phyloP scores from a whole-genome alignment of 2,113 vertebrate species.

The Rhinolophus ferrumequinum region DNA sequence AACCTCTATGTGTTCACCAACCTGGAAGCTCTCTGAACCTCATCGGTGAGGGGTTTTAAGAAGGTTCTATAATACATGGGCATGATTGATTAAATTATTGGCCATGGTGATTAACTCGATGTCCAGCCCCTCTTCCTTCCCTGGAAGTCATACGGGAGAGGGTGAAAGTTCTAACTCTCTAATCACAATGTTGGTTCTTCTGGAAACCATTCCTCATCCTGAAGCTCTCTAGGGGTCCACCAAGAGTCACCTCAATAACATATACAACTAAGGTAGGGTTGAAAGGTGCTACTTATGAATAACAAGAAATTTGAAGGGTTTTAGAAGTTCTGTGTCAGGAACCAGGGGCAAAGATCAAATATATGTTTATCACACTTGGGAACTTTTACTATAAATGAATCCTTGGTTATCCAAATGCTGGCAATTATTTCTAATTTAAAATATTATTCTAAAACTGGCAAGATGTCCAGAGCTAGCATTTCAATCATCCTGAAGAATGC shows the following conservation, averaged over 20 bases:
- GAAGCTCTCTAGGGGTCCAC: background rate
- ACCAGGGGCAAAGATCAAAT: background rate
- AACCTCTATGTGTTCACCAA: background rate
- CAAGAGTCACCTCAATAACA: background rate
- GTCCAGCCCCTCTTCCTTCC: background rate
- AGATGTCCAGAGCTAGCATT: background rate
- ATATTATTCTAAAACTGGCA: background rate
- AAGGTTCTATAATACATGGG: background rate
- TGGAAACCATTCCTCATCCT: background rate
- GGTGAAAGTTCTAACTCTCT: background rate
- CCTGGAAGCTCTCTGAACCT: background rate
- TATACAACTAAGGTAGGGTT: background rate
- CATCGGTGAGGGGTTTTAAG: background rate
- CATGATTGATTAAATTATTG: background rate
- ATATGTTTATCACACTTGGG: background rate
- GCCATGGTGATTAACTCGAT: background rate
- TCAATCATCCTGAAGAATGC: background rate
- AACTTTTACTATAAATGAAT: slow-evolving; percentile 56
- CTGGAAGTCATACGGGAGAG: background rate
- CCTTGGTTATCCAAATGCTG: slow-evolving; percentile 26
- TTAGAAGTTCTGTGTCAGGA: background rate
- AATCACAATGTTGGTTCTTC: background rate
- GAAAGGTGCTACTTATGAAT: background rate
- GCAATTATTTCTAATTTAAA: slow-evolving; percentile 60
- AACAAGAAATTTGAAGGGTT: background rate